Evolutionary conservation across 2,888 invertebrate species (phyloP), one percentile per base, ranked within the genome.

Genomic region (Hyposoter didymator): DNA sequence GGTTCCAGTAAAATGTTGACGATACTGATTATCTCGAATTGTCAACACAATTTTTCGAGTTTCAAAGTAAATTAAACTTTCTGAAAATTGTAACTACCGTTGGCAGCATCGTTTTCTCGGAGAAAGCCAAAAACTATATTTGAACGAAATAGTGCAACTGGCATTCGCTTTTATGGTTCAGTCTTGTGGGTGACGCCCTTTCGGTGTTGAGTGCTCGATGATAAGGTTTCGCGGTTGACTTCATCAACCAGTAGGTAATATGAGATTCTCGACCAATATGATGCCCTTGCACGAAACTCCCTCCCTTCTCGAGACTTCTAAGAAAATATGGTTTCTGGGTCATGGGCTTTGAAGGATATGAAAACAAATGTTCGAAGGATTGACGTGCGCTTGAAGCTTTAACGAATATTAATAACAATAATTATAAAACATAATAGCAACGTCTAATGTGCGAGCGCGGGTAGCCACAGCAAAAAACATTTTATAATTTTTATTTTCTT

Each of bases 151-250:
- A 28, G n/a, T 35, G 19, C 17, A 55, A 19, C 39, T 45, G 22
- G 39, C 59, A 59, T 55, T 55, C 43, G 43, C 17, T 28, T 28
- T 10, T 3, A 39, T 4, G 17, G 19, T 74, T 59, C 12, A 62
- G 32, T 64, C 28, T 14, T 28, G 64, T 17, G 49, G 19, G 39
- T 55, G n/a, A 39, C 67, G 78, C 47, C 55, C 52, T 52, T 78
- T 55, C 69, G 52, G 43, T 55, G 12, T 35, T 45, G 10, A 55
- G n/a, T n/a, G 19, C 67, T 47, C 64, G 62, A 78, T 49, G 72
- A 80, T 17, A 78, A 62, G 28, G 72, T 83, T 80, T 85, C 76
- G 85, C 75, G 85, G 78, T 85, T 69, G 73, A 75, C 81, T 74
- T 76, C 12, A 73, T 52, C 76, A 55, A 52, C 39, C 55, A 69